These are phyloP conservation scores for Trichoplusia ni DNA, from an alignment of 1,140 invertebrate genomes.

Conservation along the genomic window DNA sequence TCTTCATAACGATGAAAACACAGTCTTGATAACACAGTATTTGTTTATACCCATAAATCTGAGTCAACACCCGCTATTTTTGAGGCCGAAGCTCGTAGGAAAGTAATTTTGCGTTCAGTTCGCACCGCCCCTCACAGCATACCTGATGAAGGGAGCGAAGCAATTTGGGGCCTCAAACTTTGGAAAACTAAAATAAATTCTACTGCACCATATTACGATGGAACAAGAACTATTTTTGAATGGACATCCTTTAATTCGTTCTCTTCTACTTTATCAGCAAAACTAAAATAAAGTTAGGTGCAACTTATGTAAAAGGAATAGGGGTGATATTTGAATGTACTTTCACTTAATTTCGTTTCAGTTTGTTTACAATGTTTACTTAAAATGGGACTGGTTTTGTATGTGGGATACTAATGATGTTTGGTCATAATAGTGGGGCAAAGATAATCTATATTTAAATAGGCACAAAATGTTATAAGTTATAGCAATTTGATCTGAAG, in stretches of 20 bases:
- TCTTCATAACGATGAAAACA: no score
- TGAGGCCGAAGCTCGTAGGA: slow-evolving; percentile 8
- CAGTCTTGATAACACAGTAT: no score
- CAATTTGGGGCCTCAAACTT: slow-evolving; percentile 27
- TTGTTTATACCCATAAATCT: neutral
- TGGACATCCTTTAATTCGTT: neutral
- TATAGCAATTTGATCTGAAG: no score
- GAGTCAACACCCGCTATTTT: neutral
- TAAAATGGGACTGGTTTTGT: neutral
- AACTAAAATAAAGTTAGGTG: slow-evolving; percentile 1
- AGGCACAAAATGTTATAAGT: neutral
- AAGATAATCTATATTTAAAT: slow-evolving; percentile 1
- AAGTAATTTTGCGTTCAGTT: slow-evolving; percentile 30
- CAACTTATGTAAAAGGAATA: slow-evolving; percentile 11
- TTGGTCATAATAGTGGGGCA: slow-evolving; percentile 18
- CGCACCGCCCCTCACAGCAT: slow-evolving; percentile 7
- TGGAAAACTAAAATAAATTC: slow-evolving; percentile 26
- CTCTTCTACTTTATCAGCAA: neutral
- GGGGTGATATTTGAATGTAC: neutral
- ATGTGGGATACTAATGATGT: slow-evolving; percentile 21
- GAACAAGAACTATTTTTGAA: slow-evolving; percentile 3
- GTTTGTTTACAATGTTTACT: slow-evolving; percentile 2
- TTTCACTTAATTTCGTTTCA: slow-evolving; percentile 22
- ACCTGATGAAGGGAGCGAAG: slow-evolving; percentile 33
- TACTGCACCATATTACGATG: neutral